Evolutionary conservation across 2,797 vertebrate genomes (phyloP), one percentile per base, ranked within the genome.

Genomic region (Phrynocephalus guinanensis): DNA sequence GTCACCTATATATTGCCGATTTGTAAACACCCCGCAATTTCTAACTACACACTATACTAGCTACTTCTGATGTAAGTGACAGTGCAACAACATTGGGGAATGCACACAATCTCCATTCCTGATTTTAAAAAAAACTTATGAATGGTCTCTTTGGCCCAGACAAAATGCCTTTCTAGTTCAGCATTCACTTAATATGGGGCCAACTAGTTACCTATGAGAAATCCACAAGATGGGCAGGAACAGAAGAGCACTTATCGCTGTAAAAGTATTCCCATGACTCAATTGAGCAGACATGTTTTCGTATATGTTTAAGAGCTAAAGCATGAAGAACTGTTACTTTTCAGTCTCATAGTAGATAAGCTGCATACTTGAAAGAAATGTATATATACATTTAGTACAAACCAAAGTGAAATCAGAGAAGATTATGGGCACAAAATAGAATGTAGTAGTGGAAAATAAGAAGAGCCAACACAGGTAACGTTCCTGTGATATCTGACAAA

Each of bases 321-420:
- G 28, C 24, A 13, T 44, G 33, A 56, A 38, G 2, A 82, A n/a
- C 44, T 77, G 26, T 67, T 76, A 30, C 22, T 82, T 82, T 52
- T 30, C 15, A 82, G 28, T 82, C 15, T 26, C 79, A 87, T 30
- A 67, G 44, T 67, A 50, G 28, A 28, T 20, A 82, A 79, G 63
- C 52, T 63, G 1, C 22, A 71, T 8, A 30, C 6, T 56, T 8
- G 33, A 79, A 79, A 30, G 20, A 44, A 33, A 60, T 38, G 68
- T n/a, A 77, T 18, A 82, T n/a, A 68, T 8, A 73, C 56, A 79
- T 9, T 73, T n/a, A 73, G 33, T 11, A 48, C 38, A 88, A 80
- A 6, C 66, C 24, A 63, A 13, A 26, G 16, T 50, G 8, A 68
- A 88, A 84, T 79, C 79, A 88, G 15, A 84, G 9, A 84, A 72